Evolutionary conservation across 1,140 invertebrate species (phyloP).

Genomic region (Bombus confusus): DNA sequence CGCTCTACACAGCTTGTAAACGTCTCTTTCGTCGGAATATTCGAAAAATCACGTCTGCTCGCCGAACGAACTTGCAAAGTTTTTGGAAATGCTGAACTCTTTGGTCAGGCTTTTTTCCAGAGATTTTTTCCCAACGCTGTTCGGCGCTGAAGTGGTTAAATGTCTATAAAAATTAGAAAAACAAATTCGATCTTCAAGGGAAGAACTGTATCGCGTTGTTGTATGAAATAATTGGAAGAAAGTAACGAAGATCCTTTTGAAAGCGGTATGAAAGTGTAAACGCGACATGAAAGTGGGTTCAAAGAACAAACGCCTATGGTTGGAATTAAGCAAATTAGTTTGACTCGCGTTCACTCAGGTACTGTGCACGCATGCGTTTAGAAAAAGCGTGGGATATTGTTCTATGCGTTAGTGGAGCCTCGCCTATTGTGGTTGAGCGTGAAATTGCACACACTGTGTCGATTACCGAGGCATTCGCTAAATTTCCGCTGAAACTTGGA

Average conservation of each 20-base stretch:
- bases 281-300: constrained; percentile 14
- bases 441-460: background rate
- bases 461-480: no score
- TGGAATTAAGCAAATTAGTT: constrained; percentile 35
- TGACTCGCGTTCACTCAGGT: background rate
- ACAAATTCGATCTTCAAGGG: no score
- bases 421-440: background rate
- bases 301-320: background rate
- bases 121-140: no score
- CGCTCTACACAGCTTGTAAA: background rate
- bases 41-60: background rate
- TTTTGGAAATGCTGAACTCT: no score
- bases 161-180: no score
- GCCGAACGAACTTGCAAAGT: no score
- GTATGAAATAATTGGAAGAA: background rate
- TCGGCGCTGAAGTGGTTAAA: no score
- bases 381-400: constrained; percentile 30
- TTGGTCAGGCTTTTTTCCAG: no score
- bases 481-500: background rate
- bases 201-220: background rate
- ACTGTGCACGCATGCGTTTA: background rate
- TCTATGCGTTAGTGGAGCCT: background rate
- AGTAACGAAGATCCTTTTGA: background rate
- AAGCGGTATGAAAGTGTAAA: background rate
- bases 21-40: background rate